Evolutionary conservation across 2,113 vertebrate genomes (phyloP), one percentile per base, ranked within the genome.

Genomic region (Lepisosteus oculatus): DNA sequence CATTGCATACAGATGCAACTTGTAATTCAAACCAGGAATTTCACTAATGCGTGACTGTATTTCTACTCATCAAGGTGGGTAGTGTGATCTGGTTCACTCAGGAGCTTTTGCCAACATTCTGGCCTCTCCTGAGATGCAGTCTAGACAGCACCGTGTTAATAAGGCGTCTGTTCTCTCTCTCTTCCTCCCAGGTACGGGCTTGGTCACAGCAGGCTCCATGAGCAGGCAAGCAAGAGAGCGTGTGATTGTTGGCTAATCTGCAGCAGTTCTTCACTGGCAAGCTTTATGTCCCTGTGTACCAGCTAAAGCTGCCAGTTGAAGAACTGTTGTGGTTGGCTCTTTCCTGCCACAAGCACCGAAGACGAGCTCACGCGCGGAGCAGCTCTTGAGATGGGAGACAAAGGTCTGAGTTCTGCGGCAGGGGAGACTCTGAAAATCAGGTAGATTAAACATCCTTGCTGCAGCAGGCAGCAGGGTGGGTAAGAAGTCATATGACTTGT

Each of bases 301-400:
- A 93, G 92, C 97, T 99, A 99, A 99, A 99, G 97, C 97, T 99
- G 97, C 97, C 97, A 98, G 97, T 98, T 99, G 97, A 99, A 99
- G 97, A 99, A 99, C 97, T 99, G 97, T 98, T 98, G 97, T 95
- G 94, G 92, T 96, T 89, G 90, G 95, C 96, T 92, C 89, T 93
- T 94, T 89, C 86, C 95, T 85, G 78, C 93, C 70, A n/a, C 54
- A 29, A 42, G 81, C 86, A 78, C 65, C n/a, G 67, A 75, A 75
- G 79, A 73, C 76, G 63, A 47, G 55, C 14, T n/a, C 17, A 41
- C 8, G n/a, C 14, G 43, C 3, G 13, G 7, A 14, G 41, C 12
- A 15, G 29, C 11, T 29, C 29, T 29, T 29, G 29, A 29, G 29
- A 29, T 29, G 29, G 29, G 29, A 29, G 1, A 29, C 29, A 29